Evolutionary conservation across 2,797 vertebrate species (phyloP), one percentile per base, ranked within the genome.

Genomic region (Scolopax rusticola): DNA sequence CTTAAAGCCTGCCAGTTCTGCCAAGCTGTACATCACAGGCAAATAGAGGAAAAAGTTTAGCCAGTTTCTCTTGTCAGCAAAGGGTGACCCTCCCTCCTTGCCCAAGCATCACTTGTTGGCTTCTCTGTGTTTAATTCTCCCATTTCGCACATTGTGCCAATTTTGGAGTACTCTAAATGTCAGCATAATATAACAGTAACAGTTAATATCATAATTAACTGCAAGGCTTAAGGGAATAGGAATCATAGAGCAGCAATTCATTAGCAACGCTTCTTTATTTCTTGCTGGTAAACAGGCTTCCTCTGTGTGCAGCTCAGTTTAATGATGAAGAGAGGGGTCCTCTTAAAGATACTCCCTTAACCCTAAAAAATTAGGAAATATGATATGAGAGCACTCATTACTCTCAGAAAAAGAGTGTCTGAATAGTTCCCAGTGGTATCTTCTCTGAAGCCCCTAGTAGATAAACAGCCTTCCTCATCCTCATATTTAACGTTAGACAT

Each of bases 151-250:
- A 10, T 36, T 47, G 82, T 86, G 89, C 89, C 82, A 32, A 16
- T 86, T 93, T 51, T 36, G 8, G 87, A 91, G 76, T 2, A 21
- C 85, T 95, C 59, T 68, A 86, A 90, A 94, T 86, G 92, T 91
- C 95, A 95, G 61, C 16, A 13, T 41, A 82, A 88, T 50, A 12
- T 13, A 88, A 63, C 65, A 92, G 51, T 45, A 91, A 48, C 51
- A 20, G 79, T 88, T 95, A 82, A 91, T 84, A 36, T 88, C 84
- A 92, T 93, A 92, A 79, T 95, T 95, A 93, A 91, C 92, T 56
- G 43, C 51, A 53, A 91, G 76, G 54, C 82, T 95, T 48, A 70
- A 67, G 87, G 91, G 94, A 94, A 80, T 15, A 51, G 64, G 79
- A 94, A 95, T 51, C 71, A 80, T 53, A 77, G 50, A 93, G 76